Evolutionary conservation across 2,113 vertebrate species (phyloP).

Genomic region (Zosterops borbonicus): DNA sequence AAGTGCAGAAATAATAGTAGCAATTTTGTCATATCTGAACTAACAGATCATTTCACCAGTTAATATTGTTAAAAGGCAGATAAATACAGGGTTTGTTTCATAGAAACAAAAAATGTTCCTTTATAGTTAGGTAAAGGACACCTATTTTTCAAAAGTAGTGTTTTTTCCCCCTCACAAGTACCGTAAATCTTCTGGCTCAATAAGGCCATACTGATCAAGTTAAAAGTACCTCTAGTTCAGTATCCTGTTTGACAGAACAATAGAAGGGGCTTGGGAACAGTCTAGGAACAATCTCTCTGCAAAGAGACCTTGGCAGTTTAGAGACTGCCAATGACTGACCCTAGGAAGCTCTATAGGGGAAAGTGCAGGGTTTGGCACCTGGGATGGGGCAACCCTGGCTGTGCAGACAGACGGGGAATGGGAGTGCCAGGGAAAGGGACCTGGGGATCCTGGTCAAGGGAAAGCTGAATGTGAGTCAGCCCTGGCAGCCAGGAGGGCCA

Average conservation of each 20-base stretch:
- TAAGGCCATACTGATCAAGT: neutral
- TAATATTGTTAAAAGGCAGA: constrained; percentile 20
- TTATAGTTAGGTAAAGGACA: constrained; percentile 43
- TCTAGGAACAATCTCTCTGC: neutral
- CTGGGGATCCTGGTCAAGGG: neutral
- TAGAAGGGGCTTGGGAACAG: neutral
- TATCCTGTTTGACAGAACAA: neutral
- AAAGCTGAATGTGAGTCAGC: neutral
- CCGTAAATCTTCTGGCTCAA: neutral
- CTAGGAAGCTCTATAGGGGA: neutral
- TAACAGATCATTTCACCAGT: constrained; percentile 36
- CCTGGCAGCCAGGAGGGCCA: neutral
- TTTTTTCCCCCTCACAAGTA: constrained; percentile 2
- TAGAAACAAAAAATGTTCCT: constrained; percentile 75
- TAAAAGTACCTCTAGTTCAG: neutral
- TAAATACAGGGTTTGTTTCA: constrained; percentile 71
- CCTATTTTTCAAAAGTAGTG: neutral
- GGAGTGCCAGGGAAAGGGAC: neutral
- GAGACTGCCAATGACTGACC: neutral
- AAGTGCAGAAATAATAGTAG: constrained; percentile 41
- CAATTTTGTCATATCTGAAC: neutral
- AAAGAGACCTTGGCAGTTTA: neutral
- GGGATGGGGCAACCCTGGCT: neutral
- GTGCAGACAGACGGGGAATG: neutral
- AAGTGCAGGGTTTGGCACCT: neutral